Conservation (phyloP, 2,797 vertebrate species). For the Enteromius mattozi region DNA sequence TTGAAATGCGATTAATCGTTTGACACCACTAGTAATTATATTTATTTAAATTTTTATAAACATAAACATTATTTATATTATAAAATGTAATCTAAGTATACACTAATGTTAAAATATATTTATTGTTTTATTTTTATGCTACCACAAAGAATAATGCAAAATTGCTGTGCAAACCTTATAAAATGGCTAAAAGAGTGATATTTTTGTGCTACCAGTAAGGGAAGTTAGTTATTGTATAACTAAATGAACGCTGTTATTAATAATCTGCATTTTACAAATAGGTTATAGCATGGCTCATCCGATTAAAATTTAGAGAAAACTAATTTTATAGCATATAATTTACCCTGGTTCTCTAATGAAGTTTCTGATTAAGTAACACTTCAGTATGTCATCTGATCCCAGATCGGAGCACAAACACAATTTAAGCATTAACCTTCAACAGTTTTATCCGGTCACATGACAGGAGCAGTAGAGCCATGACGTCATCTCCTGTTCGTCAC, state of each 20-base stretch:
- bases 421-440: slow-evolving; percentile 71
- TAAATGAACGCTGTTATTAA: not conserved
- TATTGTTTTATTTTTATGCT: not conserved
- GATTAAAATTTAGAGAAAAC: not conserved
- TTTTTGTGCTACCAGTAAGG: not conserved
- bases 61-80: not conserved
- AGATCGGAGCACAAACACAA: slow-evolving; percentile 50
- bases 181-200: not conserved
- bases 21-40: no score
- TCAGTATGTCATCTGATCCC: slow-evolving; percentile 3
- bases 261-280: not conserved
- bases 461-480: slow-evolving; percentile 68
- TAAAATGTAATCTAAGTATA: not conserved
- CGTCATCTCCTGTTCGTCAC: slow-evolving; percentile 71
- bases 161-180: not conserved
- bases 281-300: not conserved
- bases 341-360: no score
- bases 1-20: no score
- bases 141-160: not conserved
- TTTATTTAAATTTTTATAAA: no score
- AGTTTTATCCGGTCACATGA: slow-evolving; percentile 74
- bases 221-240: not conserved
- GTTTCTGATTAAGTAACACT: not conserved
- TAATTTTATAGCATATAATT: not conserved
- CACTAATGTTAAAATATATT: not conserved